Conservation (phyloP, 2,888 invertebrate genomes). For the Calameuta idolon region DNA sequence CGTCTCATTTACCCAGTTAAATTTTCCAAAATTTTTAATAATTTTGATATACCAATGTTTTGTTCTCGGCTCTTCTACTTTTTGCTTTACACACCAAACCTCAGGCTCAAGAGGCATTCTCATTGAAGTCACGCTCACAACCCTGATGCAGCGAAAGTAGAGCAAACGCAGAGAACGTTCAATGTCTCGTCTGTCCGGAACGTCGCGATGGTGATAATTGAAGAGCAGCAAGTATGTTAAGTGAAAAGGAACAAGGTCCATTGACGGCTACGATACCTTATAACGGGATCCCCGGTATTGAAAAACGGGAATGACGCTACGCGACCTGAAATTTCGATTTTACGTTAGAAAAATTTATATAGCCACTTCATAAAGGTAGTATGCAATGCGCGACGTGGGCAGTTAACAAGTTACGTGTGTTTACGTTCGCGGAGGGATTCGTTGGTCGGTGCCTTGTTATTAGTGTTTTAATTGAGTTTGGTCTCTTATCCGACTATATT, state of each 20-base stretch:
- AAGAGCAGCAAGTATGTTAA: not conserved
- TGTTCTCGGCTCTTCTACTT: not conserved
- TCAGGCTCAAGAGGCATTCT: not conserved
- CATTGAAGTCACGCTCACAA: not conserved
- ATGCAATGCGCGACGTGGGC: not conserved
- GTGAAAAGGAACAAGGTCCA: not conserved
- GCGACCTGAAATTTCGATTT: not conserved
- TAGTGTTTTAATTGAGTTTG: constrained; percentile 63
- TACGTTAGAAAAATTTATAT: not conserved
- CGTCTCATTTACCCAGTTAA: not conserved
- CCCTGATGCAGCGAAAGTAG: not conserved
- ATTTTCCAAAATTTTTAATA: not conserved
- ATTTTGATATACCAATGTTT: not conserved
- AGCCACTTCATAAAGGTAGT: not conserved
- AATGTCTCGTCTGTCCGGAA: not conserved
- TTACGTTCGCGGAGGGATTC: constrained; percentile 13
- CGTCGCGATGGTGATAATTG: not conserved
- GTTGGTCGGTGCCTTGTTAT: constrained; percentile 54
- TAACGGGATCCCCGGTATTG: not conserved
- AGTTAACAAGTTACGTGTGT: constrained; percentile 9
- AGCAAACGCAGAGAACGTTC: not conserved
- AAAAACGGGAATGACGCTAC: not conserved
- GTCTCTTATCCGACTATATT: constrained; percentile 63
- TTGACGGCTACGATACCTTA: not conserved
- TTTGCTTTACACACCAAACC: not conserved